Conservation (phyloP, 2,797 vertebrate species). For the Heliangelus exortis region DNA sequence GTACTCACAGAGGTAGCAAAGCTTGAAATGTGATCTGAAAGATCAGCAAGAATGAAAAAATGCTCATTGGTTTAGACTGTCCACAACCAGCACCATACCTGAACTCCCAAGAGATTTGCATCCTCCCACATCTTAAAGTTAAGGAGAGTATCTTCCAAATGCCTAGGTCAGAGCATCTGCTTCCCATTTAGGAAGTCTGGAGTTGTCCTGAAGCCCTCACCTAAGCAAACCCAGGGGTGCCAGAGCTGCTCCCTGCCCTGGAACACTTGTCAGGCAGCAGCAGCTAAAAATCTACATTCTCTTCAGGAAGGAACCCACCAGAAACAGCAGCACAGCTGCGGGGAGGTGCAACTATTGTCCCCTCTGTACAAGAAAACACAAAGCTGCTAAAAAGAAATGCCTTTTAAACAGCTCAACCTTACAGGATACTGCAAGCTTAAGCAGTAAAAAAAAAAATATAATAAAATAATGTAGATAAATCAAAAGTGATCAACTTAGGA, state of each 20-base stretch:
- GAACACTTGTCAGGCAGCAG: neutral
- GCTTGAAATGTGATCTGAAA: neutral
- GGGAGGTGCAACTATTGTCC: neutral
- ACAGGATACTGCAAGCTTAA: neutral
- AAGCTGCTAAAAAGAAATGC: neutral
- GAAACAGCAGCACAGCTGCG: neutral
- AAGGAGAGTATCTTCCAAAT: neutral
- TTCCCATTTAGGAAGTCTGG: neutral
- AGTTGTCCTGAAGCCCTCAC: neutral
- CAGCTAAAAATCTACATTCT: neutral
- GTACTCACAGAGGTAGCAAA: neutral
- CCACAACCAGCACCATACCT: neutral
- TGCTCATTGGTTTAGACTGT: neutral
- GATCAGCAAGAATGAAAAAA: neutral
- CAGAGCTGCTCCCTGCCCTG: neutral
- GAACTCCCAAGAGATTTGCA: neutral
- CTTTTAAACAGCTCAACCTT: neutral
- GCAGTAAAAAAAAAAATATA: neutral
- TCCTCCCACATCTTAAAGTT: neutral
- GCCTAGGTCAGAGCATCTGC: neutral
- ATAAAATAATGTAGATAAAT: too few relatives aligned
- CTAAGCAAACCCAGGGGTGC: neutral
- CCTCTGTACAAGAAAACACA: neutral
- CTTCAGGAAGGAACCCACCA: neutral
- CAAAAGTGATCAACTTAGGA: neutral